Percentiles rank a stretch among this genome's conserved stretches.
Conservation (phyloP, 2,888 invertebrate genomes). For the Aradus depressus region DNA sequence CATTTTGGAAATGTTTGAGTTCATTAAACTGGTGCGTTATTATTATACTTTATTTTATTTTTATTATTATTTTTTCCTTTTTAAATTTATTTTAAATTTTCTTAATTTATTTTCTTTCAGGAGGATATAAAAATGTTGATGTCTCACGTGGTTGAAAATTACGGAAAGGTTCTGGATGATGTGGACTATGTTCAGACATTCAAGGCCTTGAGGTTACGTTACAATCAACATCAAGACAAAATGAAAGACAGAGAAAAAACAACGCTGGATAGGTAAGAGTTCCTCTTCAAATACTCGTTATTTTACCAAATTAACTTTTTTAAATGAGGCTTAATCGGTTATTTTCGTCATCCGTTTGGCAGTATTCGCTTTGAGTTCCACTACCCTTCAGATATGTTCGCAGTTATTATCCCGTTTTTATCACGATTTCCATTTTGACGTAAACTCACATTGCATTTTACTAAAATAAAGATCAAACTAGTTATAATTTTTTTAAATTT, state of each 20-base stretch:
- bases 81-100: neutral
- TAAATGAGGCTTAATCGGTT: neutral
- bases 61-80: neutral
- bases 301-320: neutral
- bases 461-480: too few relatives aligned
- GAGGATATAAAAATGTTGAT: conserved; percentile 84
- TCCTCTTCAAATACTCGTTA: neutral
- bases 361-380: neutral
- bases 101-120: conserved; percentile 34
- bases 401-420: neutral
- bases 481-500: too few relatives aligned
- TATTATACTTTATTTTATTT: neutral
- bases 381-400: neutral
- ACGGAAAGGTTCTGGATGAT: conserved; percentile 84
- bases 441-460: too few relatives aligned
- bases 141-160: conserved; percentile 91
- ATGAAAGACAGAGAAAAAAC: conserved; percentile 56
- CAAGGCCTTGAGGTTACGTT: conserved; percentile 76
- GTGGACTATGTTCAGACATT: conserved; percentile 98
- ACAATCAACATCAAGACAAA: conserved; percentile 86
- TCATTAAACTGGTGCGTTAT: conserved; percentile 65
- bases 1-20: conserved; percentile 98
- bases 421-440: neutral
- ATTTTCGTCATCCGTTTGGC: neutral
- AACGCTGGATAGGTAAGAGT: conserved; percentile 46